These are phyloP conservation scores for Stegostoma tigrinum DNA, from an alignment of 2,113 vertebrate genomes.

Conservation along the genomic window DNA sequence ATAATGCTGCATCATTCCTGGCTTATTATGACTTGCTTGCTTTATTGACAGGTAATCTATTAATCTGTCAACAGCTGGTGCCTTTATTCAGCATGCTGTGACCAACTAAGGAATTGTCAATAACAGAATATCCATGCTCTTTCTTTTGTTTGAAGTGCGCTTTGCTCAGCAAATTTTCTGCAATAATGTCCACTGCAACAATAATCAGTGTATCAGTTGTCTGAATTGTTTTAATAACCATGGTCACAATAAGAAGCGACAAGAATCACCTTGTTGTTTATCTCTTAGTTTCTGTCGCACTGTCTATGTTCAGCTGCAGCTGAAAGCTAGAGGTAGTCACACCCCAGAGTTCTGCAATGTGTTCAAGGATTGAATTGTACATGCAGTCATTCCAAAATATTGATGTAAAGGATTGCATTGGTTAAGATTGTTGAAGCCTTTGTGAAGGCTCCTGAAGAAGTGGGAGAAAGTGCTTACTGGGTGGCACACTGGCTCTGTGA, in stretches of 20 bases:
- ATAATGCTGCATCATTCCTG: neutral
- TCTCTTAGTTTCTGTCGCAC: no score
- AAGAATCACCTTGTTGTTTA: neutral
- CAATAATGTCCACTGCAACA: neutral
- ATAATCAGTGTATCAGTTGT: neutral
- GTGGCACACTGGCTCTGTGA: no score
- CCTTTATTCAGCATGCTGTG: neutral
- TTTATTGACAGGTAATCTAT: neutral
- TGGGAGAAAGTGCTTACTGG: conserved; percentile 60
- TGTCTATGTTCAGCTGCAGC: neutral
- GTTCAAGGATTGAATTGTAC: conserved; percentile 84
- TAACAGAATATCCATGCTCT: neutral
- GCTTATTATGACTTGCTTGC: neutral
- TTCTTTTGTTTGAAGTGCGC: neutral
- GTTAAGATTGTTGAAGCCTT: conserved; percentile 82
- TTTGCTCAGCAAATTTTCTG: neutral
- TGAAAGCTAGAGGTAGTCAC: conserved; percentile 11
- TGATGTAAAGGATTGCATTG: conserved; percentile 66
- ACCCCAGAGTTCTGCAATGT: conserved; percentile 82
- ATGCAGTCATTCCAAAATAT: conserved; percentile 93
- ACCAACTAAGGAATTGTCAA: neutral
- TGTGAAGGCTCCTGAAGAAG: conserved; percentile 79
- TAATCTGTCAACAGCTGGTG: neutral
- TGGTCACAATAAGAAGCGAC: neutral
- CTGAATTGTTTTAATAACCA: neutral